Evolutionary conservation across 2,888 invertebrate genomes (phyloP).

Genomic region (Bombylius major): DNA sequence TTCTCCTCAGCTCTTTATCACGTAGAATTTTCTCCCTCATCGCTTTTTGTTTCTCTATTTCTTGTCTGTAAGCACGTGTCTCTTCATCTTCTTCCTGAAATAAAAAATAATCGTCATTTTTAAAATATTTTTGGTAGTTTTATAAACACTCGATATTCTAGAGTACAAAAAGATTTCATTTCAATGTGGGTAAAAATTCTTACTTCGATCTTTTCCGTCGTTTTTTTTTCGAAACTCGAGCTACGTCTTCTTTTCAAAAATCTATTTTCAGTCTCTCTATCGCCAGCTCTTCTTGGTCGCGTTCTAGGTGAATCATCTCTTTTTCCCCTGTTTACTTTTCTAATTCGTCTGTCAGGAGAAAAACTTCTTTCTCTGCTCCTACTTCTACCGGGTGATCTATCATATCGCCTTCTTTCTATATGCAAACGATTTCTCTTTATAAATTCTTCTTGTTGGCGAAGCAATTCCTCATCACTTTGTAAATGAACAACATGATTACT

Average conservation of each 20-base stretch:
- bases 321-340: constrained; percentile 14
- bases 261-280: constrained; percentile 18
- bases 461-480: constrained; percentile 32
- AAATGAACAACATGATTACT: constrained; percentile 23
- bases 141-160: no score
- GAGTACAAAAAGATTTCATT: no score
- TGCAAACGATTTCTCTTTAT: constrained; percentile 36
- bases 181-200: constrained; percentile 10
- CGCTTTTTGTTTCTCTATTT: constrained; percentile 40
- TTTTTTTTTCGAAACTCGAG: constrained; percentile 10
- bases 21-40: constrained; percentile 37
- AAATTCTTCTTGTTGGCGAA: constrained; percentile 36
- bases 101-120: neutral
- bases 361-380: constrained; percentile 35
- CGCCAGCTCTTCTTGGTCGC: constrained; percentile 11
- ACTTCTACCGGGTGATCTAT: constrained; percentile 23
- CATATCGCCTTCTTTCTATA: constrained; percentile 35
- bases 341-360: constrained; percentile 24
- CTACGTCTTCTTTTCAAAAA: constrained; percentile 29
- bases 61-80: constrained; percentile 36
- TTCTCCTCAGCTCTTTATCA: constrained; percentile 38
- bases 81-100: constrained; percentile 38
- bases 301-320: constrained; percentile 14
- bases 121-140: no score
- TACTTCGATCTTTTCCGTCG: constrained; percentile 25